Evolutionary conservation across 1,140 invertebrate species (phyloP), one percentile per base, ranked within the genome.

Genomic region (Mya arenaria): DNA sequence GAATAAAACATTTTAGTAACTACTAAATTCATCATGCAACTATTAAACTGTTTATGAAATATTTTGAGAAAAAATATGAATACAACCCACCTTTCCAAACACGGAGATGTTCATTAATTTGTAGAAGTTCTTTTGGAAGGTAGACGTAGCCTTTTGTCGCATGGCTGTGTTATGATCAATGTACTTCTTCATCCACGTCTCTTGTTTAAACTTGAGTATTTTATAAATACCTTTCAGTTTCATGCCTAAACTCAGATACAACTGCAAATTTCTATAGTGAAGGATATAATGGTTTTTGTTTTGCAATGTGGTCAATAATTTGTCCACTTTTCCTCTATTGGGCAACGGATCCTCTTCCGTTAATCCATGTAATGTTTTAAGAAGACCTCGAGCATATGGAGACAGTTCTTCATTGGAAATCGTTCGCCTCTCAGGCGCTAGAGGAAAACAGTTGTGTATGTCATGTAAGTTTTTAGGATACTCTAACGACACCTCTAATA

Each of bases 361-460:
- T n/a, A n/a, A n/a, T n/a, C n/a, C n/a, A n/a, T n/a, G n/a, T n/a
- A n/a, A n/a, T n/a, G n/a, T n/a, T n/a, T n/a, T n/a, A n/a, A n/a
- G n/a, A n/a, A n/a, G n/a, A n/a, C n/a, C n/a, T n/a, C 68, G 0
- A 17, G 71, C 44, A 65, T 68, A 85, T 6, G 36, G 23, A 25
- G 84, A 85, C n/a, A 82, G 34, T 23, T 32, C 13, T 13, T 72
- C 71, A 41, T 79, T 48, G 17, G 10, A 10, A 4, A 84, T 55
- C 17, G 17, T 36, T 10, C 41, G 23, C 44, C 63, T 55, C 85
- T 94, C 91, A 13, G 92, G 86, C 79, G 92, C 92, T 81, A 94
- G 92, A 32, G 94, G 94, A 41, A 94, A 93, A 83, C 94, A 92
- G 79, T 90, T 92, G 88, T 95, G 94, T 1, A 23, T 8, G 52